phyloP scores from a whole-genome alignment of 1,140 invertebrate genomes.

The Neodiprion virginianus region DNA sequence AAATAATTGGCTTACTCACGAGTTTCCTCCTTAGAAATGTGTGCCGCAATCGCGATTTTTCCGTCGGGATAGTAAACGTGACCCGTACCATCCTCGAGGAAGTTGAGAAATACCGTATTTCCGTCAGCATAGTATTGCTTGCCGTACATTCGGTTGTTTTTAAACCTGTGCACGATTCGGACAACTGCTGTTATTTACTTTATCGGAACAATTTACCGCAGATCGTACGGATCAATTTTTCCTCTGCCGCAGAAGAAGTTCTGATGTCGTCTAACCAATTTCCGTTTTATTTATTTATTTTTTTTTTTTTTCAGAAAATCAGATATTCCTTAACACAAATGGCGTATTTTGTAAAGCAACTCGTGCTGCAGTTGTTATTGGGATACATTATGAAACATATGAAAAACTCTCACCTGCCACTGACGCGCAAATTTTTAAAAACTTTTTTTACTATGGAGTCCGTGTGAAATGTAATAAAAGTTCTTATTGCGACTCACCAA shows the following conservation, averaged over 20 bases:
- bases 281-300: no score
- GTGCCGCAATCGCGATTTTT: slow-evolving; percentile 31
- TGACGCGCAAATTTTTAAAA: no score
- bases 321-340: not conserved
- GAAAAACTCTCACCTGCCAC: no score
- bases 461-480: no score
- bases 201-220: not conserved
- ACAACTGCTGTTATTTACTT: not conserved
- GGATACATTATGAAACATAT: no score
- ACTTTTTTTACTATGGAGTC: no score
- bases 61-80: slow-evolving; percentile 43
- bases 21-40: slow-evolving; percentile 25
- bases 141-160: slow-evolving; percentile 16
- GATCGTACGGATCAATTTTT: not conserved
- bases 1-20: not conserved
- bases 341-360: no score
- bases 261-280: no score
- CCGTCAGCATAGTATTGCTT: slow-evolving; percentile 32
- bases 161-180: slow-evolving; percentile 17
- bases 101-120: slow-evolving; percentile 31
- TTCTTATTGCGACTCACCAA: slow-evolving; percentile 22
- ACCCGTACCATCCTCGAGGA: slow-evolving; percentile 27
- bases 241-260: not conserved
- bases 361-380: no score
- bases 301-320: not conserved